Base-by-base conservation (phyloP, 30 jellyfish, hydroid and myxozoan species). In the Aurelia aurita region DNA sequence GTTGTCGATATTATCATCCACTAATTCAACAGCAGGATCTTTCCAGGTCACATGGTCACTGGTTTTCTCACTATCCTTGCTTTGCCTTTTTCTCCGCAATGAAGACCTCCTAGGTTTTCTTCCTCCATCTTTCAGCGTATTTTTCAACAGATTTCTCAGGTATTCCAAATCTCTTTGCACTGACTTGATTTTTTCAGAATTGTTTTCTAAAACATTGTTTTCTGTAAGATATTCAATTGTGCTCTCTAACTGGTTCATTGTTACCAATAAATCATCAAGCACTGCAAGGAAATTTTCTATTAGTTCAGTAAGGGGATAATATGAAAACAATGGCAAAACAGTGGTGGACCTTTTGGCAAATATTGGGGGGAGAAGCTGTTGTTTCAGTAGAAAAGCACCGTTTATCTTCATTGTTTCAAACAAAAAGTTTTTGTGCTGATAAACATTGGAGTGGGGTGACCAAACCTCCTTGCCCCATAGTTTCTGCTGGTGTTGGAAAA, bases 1-100 rank as follows among this genome's bases (percentile, higher is more conserved):
- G 45, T 82, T 96, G 69, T 87, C 88, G 27, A 61, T 87, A 22
- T 73, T 77, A 27, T 70, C 93, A 76, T 57, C 75, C 16, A 61
- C 84, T 28, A 28, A 29, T 15, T 29, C 54, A 25, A 58, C 34
- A n/a, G 19, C 22, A 28, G 51, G 51, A 39, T 39, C 51, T 39
- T 43, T 14, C 49, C 81, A 69, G 29, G 26, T 27, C 46, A 23
- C 39, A 69, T 5, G 20, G 5, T 13, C 31, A 29, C 29, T n/a
- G 21, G 67, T 14, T 55, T 55, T 55, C 28, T 14, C 29, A 22
- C 28, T 22, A 55, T 55, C 51, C 1, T 39, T 39, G 51, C 51
- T 39, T 39, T 6, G 7, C 7, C 51, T 39, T 39, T 39, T 7
- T 39, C 51, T 39, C 51, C 16, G 51, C 51, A 39, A 55, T 28